Percentiles rank a stretch among this genome's conserved stretches.
These are phyloP conservation scores for Megalonaias nervosa DNA, from an alignment of 1,140 invertebrate species.

Conservation along the genomic window DNA sequence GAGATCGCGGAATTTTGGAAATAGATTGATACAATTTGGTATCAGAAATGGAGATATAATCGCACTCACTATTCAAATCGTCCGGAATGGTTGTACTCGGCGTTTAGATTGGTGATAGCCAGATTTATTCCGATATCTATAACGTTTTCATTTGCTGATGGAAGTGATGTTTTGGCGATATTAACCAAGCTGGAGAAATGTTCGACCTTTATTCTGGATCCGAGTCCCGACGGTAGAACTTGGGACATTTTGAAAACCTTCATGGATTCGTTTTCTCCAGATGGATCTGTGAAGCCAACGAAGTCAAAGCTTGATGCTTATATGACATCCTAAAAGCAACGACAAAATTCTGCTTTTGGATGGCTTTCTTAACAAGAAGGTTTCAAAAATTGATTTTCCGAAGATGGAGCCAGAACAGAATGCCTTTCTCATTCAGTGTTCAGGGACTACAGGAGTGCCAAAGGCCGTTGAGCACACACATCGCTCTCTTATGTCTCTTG, in stretches of 20 bases:
- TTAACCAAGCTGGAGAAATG: constrained; percentile 12
- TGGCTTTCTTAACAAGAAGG: neutral
- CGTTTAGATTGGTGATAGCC: constrained; percentile 11
- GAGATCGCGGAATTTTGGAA: neutral
- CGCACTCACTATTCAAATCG: constrained; percentile 3
- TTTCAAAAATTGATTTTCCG: constrained; percentile 2
- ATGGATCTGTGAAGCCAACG: neutral
- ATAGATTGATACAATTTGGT: constrained; percentile 6
- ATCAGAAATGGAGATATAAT: constrained; percentile 3
- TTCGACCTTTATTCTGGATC: constrained; percentile 12
- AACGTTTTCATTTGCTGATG: constrained; percentile 11
- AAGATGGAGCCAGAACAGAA: neutral
- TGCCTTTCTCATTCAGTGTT: constrained; percentile 7
- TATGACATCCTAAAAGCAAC: neutral
- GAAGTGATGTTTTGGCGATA: constrained; percentile 14
- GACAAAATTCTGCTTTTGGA: neutral
- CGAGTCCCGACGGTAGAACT: constrained; percentile 3
- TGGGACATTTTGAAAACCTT: constrained; percentile 12
- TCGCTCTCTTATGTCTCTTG: too few species aligned
- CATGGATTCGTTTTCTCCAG: neutral
- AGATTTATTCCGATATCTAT: constrained; percentile 5
- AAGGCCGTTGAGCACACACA: constrained; percentile 10
- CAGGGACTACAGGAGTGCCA: constrained; percentile 23
- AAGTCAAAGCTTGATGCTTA: neutral
- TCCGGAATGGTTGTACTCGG: constrained; percentile 23